Evolutionary conservation across 2,888 invertebrate species (phyloP), one percentile per base, ranked within the genome.

Genomic region (Acanthosepion lycidas): DNA sequence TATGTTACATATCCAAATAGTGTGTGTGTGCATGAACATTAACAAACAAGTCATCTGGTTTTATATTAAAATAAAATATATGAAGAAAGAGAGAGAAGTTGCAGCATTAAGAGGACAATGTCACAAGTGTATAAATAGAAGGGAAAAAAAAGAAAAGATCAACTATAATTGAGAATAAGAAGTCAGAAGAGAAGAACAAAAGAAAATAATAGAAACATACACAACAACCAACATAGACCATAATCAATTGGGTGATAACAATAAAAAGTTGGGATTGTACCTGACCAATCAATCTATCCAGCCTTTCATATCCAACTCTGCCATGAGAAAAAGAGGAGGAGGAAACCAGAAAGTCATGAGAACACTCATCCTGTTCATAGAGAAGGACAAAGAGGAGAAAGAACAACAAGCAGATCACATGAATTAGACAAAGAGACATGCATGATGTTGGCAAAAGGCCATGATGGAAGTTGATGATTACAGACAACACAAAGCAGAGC

Each of bases 221-320:
- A 78, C 78, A 78, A 64, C 64, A 78, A 28, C 78, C 78, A 78
- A 78, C 78, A 78, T n/a, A 33, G 78, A 78, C n/a, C n/a, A 12
- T 78, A 78, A 78, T 78, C n/a, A 78, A 78, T n/a, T 78, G 78
- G 78, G 33, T 15, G n/a, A 18, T 15, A 78, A 78, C 9, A 78
- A n/a, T n/a, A 33, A 78, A 78, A 15, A 23, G n/a, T 12, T n/a
- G 78, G 78, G 78, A 78, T 78, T 78, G 78, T 78, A 78, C 78
- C 78, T 78, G 78, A 78, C 78, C 78, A 78, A 78, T 78, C 78
- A 78, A 78, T 78, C 78, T 78, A 78, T 78, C 78, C 78, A 78
- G 78, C 78, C 78, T 78, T 78, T 78, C 78, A 78, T 78, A 78
- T 78, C 78, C 78, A 78, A 78, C 78, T 59, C 59, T 78, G 78